Percentiles rank a stretch among this genome's conserved stretches.
Conservation (phyloP, 1,140 invertebrate species). For the Drosophila mayri region DNA sequence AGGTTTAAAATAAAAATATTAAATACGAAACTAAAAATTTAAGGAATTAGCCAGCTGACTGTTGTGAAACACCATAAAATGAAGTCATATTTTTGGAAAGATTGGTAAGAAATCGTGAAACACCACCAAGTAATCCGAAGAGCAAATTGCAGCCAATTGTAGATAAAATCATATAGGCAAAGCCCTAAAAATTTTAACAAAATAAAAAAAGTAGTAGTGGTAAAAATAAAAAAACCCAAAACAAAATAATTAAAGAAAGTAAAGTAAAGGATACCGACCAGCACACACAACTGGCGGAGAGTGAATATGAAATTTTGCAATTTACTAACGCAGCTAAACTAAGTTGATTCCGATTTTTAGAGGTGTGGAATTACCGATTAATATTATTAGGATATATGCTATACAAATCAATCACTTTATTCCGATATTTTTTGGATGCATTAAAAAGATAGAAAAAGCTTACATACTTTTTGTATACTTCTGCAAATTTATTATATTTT, state of each 20-base stretch:
- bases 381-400: background rate
- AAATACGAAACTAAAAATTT: no score
- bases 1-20: background rate
- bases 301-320: background rate
- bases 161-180: background rate
- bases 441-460: no score
- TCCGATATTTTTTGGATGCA: no score
- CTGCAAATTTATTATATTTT: no score
- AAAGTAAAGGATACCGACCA: no score
- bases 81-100: no score
- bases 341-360: background rate
- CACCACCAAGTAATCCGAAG: background rate
- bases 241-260: background rate
- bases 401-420: background rate
- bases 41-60: background rate
- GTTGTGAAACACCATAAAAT: background rate
- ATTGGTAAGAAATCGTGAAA: background rate
- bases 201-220: no score
- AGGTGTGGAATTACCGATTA: background rate
- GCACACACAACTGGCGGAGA: background rate
- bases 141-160: background rate
- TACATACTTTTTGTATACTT: background rate
- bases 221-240: no score
- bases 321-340: background rate
- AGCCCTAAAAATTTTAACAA: no score